Evolutionary conservation across 2,797 vertebrate species (phyloP), one percentile per base, ranked within the genome.

Genomic region (Basileuterus tristriatus): DNA sequence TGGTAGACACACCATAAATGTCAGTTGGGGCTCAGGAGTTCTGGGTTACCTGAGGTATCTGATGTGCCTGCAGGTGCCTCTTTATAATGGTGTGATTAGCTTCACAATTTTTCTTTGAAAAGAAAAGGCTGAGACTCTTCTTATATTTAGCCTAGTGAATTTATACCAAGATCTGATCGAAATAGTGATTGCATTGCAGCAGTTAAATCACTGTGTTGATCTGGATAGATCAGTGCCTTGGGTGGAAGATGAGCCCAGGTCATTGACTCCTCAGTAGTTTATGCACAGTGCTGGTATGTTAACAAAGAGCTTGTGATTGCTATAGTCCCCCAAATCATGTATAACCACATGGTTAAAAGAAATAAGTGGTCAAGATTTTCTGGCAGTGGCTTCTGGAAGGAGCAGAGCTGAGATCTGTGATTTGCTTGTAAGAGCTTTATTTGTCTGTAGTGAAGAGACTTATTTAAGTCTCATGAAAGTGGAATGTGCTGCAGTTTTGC

Each of bases 391-490:
- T 76, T 91, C 60, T 93, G 65, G 46, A 81, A 71, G 49, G 58
- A 94, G 47, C 26, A 64, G 56, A 80, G 26, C 23, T 0, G 52
- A 95, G 68, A 67, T 43, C 52, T 80, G 50, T 0, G 0, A 60
- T 78, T 71, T 41, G 30, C 44, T 90, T 37, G 17, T 71, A 79
- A 81, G 72, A 81, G 24, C 62, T 86, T 69, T 60, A 4, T 77
- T 83, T 77, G 50, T 83, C 76, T 86, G 36, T 79, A 78, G 67
- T 52, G 47, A 84, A 63, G 53, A 93, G 65, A 43, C 55, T 83
- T 92, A 80, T 39, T 91, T 91, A 86, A 91, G 90, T 78, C 62
- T 93, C 65, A 50, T 75, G 77, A 24, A 88, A 75, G 43, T 55
- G 46, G 71, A 88, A 93, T 65, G 74, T 83, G 37, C 62, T 86